Conservation (phyloP, 2,797 vertebrate genomes). For the Lagodon rhomboides region DNA sequence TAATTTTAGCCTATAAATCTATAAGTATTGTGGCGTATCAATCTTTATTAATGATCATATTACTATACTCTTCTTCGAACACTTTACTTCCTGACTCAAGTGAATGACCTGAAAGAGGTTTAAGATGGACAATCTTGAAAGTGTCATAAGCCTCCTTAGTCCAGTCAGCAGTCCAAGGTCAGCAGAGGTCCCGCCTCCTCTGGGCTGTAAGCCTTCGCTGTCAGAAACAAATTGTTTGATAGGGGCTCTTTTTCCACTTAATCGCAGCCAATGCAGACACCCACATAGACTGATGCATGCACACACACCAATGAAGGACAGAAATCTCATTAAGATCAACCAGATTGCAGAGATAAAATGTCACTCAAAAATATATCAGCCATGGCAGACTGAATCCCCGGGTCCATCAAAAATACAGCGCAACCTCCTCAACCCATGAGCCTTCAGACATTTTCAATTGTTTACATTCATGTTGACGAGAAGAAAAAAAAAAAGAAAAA, state of each 20-base stretch:
- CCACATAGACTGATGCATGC: slow-evolving; percentile 22
- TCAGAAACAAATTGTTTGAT: slow-evolving; percentile 66
- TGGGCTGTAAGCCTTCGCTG: slow-evolving; percentile 41
- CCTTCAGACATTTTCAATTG: slow-evolving; percentile 41
- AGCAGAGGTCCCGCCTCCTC: slow-evolving; percentile 44
- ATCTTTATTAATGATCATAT: not conserved
- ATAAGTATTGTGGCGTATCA: not conserved
- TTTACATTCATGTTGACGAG: slow-evolving; percentile 32
- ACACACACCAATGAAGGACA: slow-evolving; percentile 56
- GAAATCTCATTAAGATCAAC: slow-evolving; percentile 80
- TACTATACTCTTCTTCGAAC: not conserved
- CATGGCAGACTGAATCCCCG: slow-evolving; percentile 47
- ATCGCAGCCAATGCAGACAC: slow-evolving; percentile 32
- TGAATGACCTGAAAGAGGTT: slow-evolving; percentile 12
- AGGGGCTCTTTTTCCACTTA: slow-evolving; percentile 55
- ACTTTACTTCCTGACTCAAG: slow-evolving; percentile 16
- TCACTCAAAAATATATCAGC: slow-evolving; percentile 74
- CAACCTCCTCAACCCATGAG: slow-evolving; percentile 13
- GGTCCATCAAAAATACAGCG: slow-evolving; percentile 59
- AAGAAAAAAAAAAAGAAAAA: not conserved
- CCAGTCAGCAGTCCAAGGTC: slow-evolving; percentile 65
- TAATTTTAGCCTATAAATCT: not conserved
- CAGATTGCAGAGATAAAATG: slow-evolving; percentile 74
- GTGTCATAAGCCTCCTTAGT: slow-evolving; percentile 52
- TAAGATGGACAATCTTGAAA: slow-evolving; percentile 40